phyloP scores from a whole-genome alignment of 2,888 invertebrate genomes.

The Cetonia aurata region DNA sequence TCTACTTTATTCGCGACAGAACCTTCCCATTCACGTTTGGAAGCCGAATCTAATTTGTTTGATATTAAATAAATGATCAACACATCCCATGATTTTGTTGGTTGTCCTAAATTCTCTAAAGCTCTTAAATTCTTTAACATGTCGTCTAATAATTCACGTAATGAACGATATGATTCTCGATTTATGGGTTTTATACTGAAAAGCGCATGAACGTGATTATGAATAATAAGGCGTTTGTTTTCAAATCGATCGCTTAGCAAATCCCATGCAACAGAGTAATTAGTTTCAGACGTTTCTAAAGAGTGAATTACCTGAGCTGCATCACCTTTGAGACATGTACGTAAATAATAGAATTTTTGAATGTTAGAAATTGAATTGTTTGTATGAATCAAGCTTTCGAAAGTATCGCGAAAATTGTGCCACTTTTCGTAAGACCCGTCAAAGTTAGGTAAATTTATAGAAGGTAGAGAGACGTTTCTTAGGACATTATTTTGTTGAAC shows the following conservation, averaged over 20 bases:
- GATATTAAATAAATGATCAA: slow-evolving; percentile 23
- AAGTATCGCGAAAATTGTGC: slow-evolving; percentile 39
- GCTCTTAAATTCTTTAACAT: slow-evolving; percentile 29
- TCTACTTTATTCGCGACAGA: slow-evolving; percentile 17
- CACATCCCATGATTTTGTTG: slow-evolving; percentile 20
- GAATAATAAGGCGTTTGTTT: slow-evolving; percentile 49
- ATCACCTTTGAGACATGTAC: slow-evolving; percentile 38
- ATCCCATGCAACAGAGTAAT: slow-evolving; percentile 51
- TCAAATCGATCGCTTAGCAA: slow-evolving; percentile 49
- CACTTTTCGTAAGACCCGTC: slow-evolving; percentile 37
- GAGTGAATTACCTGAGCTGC: slow-evolving; percentile 46
- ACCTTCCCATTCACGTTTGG: slow-evolving; percentile 30
- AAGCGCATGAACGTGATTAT: slow-evolving; percentile 51
- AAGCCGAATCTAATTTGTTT: slow-evolving; percentile 14
- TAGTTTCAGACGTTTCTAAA: slow-evolving; percentile 45
- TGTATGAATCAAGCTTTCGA: slow-evolving; percentile 39
- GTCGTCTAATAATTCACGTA: slow-evolving; percentile 35
- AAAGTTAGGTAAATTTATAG: slow-evolving; percentile 44
- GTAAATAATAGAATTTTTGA: slow-evolving; percentile 47
- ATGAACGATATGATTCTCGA: slow-evolving; percentile 11
- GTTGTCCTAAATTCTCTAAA: slow-evolving; percentile 25
- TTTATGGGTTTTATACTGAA: slow-evolving; percentile 35
- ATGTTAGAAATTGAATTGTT: slow-evolving; percentile 26
- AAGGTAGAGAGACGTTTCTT: slow-evolving; percentile 38
- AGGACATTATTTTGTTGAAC: too few relatives aligned